phyloP scores from a whole-genome alignment of 2,113 vertebrate genomes.

The Phocoena phocoena region DNA sequence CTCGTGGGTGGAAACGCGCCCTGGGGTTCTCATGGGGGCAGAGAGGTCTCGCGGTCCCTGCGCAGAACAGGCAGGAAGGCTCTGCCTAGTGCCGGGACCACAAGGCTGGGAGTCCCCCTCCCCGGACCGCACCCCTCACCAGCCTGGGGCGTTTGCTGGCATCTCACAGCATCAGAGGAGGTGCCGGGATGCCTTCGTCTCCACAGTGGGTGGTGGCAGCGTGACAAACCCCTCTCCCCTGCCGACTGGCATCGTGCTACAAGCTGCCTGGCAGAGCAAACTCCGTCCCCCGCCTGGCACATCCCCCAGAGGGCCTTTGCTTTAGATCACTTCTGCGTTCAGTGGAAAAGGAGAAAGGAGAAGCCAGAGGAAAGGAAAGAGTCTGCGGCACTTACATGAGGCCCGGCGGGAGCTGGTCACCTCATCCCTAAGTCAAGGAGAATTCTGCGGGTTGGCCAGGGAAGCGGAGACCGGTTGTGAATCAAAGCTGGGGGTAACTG shows the following conservation, averaged over 20 bases:
- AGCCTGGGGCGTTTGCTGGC: not conserved
- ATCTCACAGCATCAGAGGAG: no score
- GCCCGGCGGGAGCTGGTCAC: not conserved
- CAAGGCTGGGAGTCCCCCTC: not conserved
- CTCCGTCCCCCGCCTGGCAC: rapidly evolving
- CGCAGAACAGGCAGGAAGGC: not conserved
- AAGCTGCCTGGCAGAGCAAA: not conserved
- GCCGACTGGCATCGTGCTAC: not conserved
- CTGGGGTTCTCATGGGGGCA: not conserved
- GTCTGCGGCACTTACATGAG: no score
- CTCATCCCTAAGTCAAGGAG: rapidly evolving
- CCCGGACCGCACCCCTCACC: rapidly evolving
- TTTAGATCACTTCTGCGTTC: not conserved
- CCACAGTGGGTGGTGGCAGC: rapidly evolving
- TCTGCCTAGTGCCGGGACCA: not conserved
- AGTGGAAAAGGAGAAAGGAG: not conserved
- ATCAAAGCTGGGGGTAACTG: not conserved
- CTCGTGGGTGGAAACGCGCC: rapidly evolving
- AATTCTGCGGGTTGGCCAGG: not conserved
- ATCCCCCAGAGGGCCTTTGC: not conserved
- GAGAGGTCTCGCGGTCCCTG: rapidly evolving
- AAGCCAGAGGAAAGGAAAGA: not conserved
- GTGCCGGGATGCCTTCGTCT: not conserved
- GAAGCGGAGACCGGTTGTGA: rapidly evolving
- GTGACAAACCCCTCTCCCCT: not conserved